Percentiles rank a stretch among this genome's conserved stretches.
phyloP scores from a whole-genome alignment of 1,140 invertebrate genomes.

The Apis cerana region DNA sequence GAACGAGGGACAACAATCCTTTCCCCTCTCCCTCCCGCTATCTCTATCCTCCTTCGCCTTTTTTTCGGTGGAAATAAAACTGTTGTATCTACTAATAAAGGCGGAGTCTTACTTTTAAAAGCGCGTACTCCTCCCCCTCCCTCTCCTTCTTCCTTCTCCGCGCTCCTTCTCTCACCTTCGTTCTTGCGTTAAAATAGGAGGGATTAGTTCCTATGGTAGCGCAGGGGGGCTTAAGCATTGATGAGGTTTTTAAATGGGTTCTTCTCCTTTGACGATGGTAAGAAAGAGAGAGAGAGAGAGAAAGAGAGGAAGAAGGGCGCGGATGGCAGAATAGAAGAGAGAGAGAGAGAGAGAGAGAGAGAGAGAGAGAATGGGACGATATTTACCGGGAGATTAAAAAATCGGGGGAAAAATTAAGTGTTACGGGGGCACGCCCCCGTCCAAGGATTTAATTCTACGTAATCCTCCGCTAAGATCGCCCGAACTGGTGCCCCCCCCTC shows the following conservation, averaged over 20 bases:
- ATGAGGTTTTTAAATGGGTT: constrained; percentile 83
- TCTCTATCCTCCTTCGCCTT: constrained; percentile 36
- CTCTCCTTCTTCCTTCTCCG: not conserved
- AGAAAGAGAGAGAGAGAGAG: constrained; percentile 54
- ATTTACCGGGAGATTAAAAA: constrained; percentile 82
- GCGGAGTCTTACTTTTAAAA: constrained; percentile 80
- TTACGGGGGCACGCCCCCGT: constrained; percentile 78
- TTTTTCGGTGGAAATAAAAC: constrained; percentile 76
- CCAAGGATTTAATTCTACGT: constrained; percentile 78
- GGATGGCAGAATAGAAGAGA: constrained; percentile 28
- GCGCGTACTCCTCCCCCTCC: constrained; percentile 63
- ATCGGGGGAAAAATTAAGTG: constrained; percentile 82
- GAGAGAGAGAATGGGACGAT: constrained; percentile 72
- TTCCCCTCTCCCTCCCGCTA: not conserved
- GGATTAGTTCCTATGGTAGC: constrained; percentile 81
- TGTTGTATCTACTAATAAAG: constrained; percentile 80
- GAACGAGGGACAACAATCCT: not conserved
- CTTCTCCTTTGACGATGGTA: constrained; percentile 78
- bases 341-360: constrained; percentile 6
- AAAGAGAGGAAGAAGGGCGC: constrained; percentile 52
- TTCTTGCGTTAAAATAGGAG: constrained; percentile 80
- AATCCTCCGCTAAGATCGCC: constrained; percentile 80
- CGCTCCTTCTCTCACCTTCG: constrained; percentile 57
- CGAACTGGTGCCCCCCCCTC: constrained; percentile 52
- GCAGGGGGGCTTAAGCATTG: constrained; percentile 80